Evolutionary conservation across 2,113 vertebrate species (phyloP).

Genomic region (Alectura lathami): DNA sequence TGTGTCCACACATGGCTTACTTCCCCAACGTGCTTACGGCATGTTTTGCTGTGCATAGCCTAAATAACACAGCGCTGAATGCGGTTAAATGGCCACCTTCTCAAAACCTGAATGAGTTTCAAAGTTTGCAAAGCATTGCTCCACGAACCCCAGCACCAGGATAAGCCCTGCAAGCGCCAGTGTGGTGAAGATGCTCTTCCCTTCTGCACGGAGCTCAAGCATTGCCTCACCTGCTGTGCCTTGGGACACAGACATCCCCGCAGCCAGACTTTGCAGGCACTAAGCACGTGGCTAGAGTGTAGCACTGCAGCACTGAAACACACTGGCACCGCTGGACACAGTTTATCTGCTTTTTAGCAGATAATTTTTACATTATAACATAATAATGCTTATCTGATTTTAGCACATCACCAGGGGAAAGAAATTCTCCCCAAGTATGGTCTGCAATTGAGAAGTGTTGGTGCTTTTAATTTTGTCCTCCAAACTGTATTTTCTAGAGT

Average conservation of each 20-base stretch:
- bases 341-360: neutral
- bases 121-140: neutral
- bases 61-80: neutral
- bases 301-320: neutral
- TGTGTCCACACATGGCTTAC: accelerated
- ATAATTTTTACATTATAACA: no score
- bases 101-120: neutral
- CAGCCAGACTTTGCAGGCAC: neutral
- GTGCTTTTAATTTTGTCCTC: neutral
- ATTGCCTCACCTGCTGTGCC: neutral
- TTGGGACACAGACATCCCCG: neutral
- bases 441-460: neutral
- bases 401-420: neutral
- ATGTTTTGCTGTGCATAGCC: neutral
- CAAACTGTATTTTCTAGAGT: neutral
- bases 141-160: neutral
- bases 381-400: no score
- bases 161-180: neutral
- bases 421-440: neutral
- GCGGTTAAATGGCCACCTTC: neutral
- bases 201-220: accelerated
- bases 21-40: neutral
- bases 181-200: neutral
- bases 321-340: neutral
- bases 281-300: neutral